Conservation (phyloP, 1,140 invertebrate genomes). For the Ladona fulva region DNA sequence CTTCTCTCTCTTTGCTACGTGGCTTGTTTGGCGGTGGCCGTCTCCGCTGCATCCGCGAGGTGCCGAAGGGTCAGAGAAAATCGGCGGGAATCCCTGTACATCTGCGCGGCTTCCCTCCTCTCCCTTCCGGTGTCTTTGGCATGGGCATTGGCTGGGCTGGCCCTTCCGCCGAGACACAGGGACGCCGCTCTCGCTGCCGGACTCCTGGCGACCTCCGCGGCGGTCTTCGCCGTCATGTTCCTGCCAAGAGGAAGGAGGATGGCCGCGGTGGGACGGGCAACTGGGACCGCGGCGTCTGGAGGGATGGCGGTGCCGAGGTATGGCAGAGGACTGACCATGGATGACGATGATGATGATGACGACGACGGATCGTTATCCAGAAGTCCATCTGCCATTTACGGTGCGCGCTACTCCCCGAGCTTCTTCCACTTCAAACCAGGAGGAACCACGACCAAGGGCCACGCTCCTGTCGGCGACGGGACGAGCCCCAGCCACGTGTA, state of each 20-base stretch:
- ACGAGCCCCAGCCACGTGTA: conserved; percentile 4
- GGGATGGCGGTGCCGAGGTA: background rate
- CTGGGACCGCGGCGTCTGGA: conserved; percentile 66
- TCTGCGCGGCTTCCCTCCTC: conserved; percentile 73
- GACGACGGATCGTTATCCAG: conserved; percentile 62
- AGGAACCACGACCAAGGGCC: background rate
- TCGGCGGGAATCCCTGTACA: conserved; percentile 81
- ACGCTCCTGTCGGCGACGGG: background rate
- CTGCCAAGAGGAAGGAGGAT: conserved; percentile 86
- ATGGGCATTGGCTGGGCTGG: conserved; percentile 50
- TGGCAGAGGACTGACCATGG: conserved; percentile 39
- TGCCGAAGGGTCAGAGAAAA: conserved; percentile 85
- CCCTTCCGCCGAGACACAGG: conserved; percentile 28
- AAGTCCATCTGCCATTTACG: conserved; percentile 47
- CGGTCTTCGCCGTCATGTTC: conserved; percentile 88
- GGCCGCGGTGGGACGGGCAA: conserved; percentile 73
- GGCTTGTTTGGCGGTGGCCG: conserved; percentile 71
- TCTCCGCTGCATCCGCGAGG: conserved; percentile 71
- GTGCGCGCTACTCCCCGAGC: conserved; percentile 74
- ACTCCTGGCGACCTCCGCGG: conserved; percentile 65
- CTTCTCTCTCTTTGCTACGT: conserved; percentile 45
- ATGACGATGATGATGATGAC: conserved; percentile 59
- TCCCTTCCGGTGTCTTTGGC: conserved; percentile 79
- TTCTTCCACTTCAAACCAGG: conserved; percentile 86
- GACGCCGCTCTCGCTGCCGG: conserved; percentile 85